phyloP scores from a whole-genome alignment of 2,797 vertebrate species.

The Thunnus albacares region DNA sequence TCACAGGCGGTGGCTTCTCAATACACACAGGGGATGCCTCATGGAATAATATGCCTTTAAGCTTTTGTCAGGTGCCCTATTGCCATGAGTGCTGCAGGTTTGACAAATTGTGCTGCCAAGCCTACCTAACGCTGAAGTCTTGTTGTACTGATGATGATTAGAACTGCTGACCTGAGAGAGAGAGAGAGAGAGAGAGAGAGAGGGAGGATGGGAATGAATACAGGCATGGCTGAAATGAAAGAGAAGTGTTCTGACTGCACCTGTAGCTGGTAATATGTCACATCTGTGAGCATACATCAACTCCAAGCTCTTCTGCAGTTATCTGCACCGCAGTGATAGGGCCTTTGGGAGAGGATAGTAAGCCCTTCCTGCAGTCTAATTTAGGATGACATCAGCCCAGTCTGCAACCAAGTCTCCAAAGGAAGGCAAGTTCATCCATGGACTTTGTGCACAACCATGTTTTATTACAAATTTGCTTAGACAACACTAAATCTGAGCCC shows the following conservation, averaged over 20 bases:
- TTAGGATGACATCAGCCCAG: constrained; percentile 19
- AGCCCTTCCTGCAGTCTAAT: constrained; percentile 16
- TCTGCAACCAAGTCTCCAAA: not conserved
- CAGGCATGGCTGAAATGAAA: constrained; percentile 48
- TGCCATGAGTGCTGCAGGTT: constrained; percentile 54
- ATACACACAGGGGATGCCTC: constrained; percentile 51
- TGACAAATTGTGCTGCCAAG: constrained; percentile 74
- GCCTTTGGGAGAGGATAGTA: constrained; percentile 33
- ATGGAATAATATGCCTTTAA: constrained; percentile 72
- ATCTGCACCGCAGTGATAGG: constrained; percentile 43
- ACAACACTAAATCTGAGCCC: not conserved
- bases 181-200: constrained; percentile 55
- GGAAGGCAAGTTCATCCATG: not conserved
- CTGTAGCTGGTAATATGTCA: constrained; percentile 49
- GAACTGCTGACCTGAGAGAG: constrained; percentile 54
- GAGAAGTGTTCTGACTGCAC: constrained; percentile 51
- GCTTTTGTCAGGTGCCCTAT: constrained; percentile 72
- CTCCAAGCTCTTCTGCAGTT: constrained; percentile 26
- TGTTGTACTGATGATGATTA: constrained; percentile 49
- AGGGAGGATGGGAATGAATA: constrained; percentile 36
- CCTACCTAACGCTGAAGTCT: constrained; percentile 35
- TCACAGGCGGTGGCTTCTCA: constrained; percentile 62
- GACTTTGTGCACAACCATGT: not conserved
- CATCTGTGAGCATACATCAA: constrained; percentile 45
- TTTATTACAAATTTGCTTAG: constrained; percentile 16